A percentile compares a stretch with the other conserved stretches of the same genome.
Conservation (phyloP, 2,797 vertebrate genomes). For the Arctocebus calabarensis region DNA sequence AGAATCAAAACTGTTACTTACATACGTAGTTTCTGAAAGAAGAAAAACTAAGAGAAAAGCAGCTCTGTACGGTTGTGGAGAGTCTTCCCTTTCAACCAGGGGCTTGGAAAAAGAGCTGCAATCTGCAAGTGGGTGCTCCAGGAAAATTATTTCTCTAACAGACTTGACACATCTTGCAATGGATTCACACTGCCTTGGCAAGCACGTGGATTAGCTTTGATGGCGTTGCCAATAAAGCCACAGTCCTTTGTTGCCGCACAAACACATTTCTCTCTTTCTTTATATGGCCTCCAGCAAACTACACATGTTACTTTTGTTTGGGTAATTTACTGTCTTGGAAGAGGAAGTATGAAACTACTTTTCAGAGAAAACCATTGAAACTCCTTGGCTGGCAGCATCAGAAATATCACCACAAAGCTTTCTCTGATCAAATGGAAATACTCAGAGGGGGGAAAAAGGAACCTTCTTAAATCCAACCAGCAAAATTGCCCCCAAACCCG, state of each 20-base stretch:
- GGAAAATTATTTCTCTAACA: constrained; percentile 74
- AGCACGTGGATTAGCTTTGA: constrained; percentile 81
- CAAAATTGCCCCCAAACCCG: constrained; percentile 65
- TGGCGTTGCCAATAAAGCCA: constrained; percentile 80
- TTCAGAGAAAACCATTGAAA: constrained; percentile 79
- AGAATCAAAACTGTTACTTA: constrained; percentile 29
- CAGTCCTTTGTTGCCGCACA: constrained; percentile 80
- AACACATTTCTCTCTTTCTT: constrained; percentile 82
- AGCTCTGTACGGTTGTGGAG: neutral
- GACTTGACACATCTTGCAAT: constrained; percentile 74
- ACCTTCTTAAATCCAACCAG: constrained; percentile 65
- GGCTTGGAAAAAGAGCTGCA: constrained; percentile 54
- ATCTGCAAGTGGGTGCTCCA: constrained; percentile 68
- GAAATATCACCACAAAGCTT: constrained; percentile 76
- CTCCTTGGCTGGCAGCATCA: constrained; percentile 68
- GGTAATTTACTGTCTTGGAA: constrained; percentile 83
- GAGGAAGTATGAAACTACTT: constrained; percentile 82
- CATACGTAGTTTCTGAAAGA: constrained; percentile 43
- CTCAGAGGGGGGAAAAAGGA: neutral
- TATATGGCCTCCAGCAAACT: constrained; percentile 82
- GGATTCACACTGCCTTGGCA: constrained; percentile 79
- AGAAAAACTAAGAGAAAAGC: neutral
- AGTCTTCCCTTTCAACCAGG: constrained; percentile 10
- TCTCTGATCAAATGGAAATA: constrained; percentile 80
- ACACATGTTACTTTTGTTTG: constrained; percentile 83